Evolutionary conservation across 2,113 vertebrate genomes (phyloP), one percentile per base, ranked within the genome.

Genomic region (Melanocharis versteri): DNA sequence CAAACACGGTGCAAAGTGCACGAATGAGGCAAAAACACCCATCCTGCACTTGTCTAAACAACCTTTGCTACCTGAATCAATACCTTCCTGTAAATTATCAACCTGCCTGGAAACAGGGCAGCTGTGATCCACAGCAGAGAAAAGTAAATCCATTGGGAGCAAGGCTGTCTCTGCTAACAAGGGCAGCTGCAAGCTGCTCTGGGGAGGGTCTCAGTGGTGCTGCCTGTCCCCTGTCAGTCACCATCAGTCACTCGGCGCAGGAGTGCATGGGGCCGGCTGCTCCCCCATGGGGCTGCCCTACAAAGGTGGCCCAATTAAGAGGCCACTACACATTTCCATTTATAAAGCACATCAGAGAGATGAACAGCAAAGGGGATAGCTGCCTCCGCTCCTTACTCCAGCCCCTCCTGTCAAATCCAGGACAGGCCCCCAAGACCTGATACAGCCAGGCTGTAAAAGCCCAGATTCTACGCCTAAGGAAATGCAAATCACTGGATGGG

Each of bases 261-360:
- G 37, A 42, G 27, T 26, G 33, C 85, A n/a, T 0, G 2, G 30
- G 73, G 35, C 60, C 0, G 30, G 70, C 88, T 81, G 65, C 79
- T 60, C n/a, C 73, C 91, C 83, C 13, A 35, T 6, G 48, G 57
- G 64, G 23, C 60, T 61, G 92, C n/a, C 66, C 80, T 92, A 95
- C 81, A 96, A 92, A 90, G 20, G 56, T 53, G 92, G 58, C 93
- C 96, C 90, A 94, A 16, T 93, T 97, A 90, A 88, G 79, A 96
- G 79, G 73, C 73, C 18, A 18, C 79, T 39, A 26, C 15, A 47
- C 24, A 23, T 72, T 80, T 78, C 96, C 81, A 92, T 93, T 95
- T 96, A 90, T 89, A 95, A 97, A 86, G 80, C 57, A 75, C 68
- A 60, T 33, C 48, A 90, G 60, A 64, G 47, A 82, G 61, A 92